phyloP scores from a whole-genome alignment of 2,113 vertebrate species.

The Stigmatopora argus region DNA sequence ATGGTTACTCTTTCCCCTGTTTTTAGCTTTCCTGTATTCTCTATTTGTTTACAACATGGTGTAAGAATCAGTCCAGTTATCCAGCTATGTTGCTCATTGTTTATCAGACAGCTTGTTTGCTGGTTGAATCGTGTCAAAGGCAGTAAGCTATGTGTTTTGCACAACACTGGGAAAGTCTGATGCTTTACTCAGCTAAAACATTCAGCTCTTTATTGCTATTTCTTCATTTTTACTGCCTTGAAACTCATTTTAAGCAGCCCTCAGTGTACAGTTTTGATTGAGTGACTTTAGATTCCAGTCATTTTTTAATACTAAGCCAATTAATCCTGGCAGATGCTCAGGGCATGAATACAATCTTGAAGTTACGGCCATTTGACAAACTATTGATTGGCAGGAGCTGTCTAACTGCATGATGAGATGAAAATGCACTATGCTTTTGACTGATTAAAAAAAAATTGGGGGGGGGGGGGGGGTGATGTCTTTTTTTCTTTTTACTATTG shows the following conservation, averaged over 20 bases:
- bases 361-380: neutral
- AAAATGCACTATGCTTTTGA: neutral
- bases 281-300: conserved; percentile 67
- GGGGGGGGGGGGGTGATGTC: no score
- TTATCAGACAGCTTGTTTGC: conserved; percentile 14
- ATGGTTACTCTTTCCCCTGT: neutral
- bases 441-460: no score
- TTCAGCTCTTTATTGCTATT: conserved; percentile 51
- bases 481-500: neutral
- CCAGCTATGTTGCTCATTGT: conserved; percentile 10
- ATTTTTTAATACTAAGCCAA: conserved; percentile 54
- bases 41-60: conserved; percentile 8
- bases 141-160: conserved; percentile 43
- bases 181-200: conserved; percentile 40
- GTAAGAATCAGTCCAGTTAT: conserved; percentile 1
- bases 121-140: conserved; percentile 34
- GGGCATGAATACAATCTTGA: conserved; percentile 15
- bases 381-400: neutral
- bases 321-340: conserved; percentile 60
- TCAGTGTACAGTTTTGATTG: conserved; percentile 59
- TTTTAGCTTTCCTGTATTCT: neutral
- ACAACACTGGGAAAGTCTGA: conserved; percentile 42
- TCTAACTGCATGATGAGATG: neutral
- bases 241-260: conserved; percentile 47
- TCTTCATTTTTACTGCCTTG: conserved; percentile 58